A percentile compares a stretch with the other conserved stretches of the same genome.
phyloP scores from a whole-genome alignment of 2,888 invertebrate species.

The Elysia crispata region DNA sequence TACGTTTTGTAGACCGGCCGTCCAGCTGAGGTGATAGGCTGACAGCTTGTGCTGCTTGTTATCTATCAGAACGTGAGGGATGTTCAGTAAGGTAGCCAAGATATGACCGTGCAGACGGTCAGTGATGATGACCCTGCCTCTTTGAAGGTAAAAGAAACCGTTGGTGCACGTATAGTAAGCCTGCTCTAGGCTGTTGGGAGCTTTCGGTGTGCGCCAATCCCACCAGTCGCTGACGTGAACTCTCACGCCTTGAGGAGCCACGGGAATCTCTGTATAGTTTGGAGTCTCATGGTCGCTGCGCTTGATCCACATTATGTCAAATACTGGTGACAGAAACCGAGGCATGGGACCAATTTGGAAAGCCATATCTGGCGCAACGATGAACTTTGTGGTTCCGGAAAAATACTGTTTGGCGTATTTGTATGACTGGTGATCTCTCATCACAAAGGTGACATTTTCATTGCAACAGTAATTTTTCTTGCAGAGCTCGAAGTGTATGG shows the following conservation, averaged over 20 bases:
- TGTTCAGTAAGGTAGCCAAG: slow-evolving; percentile 50
- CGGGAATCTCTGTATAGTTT: slow-evolving; percentile 21
- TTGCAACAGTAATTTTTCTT: slow-evolving; percentile 42
- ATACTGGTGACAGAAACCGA: slow-evolving; percentile 49
- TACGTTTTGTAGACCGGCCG: slow-evolving; percentile 23
- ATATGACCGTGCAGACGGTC: slow-evolving; percentile 57
- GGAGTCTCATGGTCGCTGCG: slow-evolving; percentile 47
- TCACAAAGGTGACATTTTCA: slow-evolving; percentile 45
- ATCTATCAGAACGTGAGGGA: slow-evolving; percentile 57
- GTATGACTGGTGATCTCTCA: slow-evolving; percentile 47
- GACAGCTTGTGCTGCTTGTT: slow-evolving; percentile 40
- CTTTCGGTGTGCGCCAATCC: slow-evolving; percentile 25
- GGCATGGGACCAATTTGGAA: slow-evolving; percentile 50
- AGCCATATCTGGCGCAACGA: slow-evolving; percentile 56
- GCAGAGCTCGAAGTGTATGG: neutral
- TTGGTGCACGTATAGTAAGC: slow-evolving; percentile 44
- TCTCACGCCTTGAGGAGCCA: slow-evolving; percentile 29
- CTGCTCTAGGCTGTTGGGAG: slow-evolving; percentile 40
- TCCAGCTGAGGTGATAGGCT: slow-evolving; percentile 37
- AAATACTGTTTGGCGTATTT: slow-evolving; percentile 31
- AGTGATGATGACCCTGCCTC: slow-evolving; percentile 56
- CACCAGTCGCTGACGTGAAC: slow-evolving; percentile 47
- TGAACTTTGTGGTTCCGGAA: slow-evolving; percentile 31
- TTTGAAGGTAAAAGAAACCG: slow-evolving; percentile 46
- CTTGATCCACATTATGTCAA: slow-evolving; percentile 55